phyloP scores from a whole-genome alignment of 35 echinoderm and acorn worm genomes.

The Holothuria glaberrima region DNA sequence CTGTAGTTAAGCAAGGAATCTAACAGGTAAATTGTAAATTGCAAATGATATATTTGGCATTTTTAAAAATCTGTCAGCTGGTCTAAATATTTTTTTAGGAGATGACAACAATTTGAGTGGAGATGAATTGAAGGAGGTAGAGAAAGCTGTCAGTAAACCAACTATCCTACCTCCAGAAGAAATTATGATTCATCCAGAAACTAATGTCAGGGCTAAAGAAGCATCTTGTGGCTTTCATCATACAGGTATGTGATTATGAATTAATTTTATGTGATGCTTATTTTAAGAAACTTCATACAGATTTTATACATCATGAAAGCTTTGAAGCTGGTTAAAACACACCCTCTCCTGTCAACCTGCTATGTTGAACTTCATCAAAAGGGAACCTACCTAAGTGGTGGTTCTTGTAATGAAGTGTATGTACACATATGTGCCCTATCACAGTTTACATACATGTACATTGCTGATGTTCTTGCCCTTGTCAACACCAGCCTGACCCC shows the following conservation, averaged over 20 bases:
- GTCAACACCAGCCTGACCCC: too few species aligned
- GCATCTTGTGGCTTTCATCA: conserved; percentile 86
- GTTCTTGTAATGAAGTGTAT: too few species aligned
- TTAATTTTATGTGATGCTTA: too few species aligned
- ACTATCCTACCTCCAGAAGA: conserved; percentile 70
- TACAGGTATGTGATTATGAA: conserved; percentile 62
- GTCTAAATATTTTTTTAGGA: background rate
- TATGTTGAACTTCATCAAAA: too few species aligned
- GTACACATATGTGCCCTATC: too few species aligned
- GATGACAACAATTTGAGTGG: conserved; percentile 94
- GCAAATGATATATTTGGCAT: background rate
- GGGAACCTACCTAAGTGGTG: too few species aligned
- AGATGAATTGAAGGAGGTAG: conserved; percentile 82
- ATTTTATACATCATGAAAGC: too few species aligned
- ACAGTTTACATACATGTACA: too few species aligned
- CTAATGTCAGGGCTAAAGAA: conserved; percentile 63
- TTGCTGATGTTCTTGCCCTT: too few species aligned
- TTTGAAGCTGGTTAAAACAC: too few species aligned
- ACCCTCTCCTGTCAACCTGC: too few species aligned
- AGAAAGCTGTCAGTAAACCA: conserved; percentile 79
- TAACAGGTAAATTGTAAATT: background rate
- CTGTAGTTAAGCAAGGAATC: background rate
- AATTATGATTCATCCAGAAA: conserved; percentile 71
- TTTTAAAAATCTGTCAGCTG: background rate
- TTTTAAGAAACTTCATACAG: too few species aligned